phyloP scores from a whole-genome alignment of 2,113 vertebrate genomes.

The Actenoides hombroni region DNA sequence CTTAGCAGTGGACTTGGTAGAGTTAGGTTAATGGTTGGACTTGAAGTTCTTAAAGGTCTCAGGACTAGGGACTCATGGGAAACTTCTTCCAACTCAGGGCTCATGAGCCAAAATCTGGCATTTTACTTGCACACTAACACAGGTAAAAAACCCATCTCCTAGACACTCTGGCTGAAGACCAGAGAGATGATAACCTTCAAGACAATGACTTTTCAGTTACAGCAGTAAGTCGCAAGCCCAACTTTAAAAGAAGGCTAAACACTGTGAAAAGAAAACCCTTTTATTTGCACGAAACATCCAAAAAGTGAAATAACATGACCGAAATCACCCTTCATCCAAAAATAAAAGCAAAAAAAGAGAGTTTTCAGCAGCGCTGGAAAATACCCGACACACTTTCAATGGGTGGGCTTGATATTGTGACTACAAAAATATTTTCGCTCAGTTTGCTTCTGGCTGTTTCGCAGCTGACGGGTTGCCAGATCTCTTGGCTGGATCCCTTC shows the following conservation, averaged over 20 bases:
- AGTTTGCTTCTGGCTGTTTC: constrained; percentile 17
- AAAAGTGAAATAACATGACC: background rate
- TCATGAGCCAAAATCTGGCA: background rate
- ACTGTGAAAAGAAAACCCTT: background rate
- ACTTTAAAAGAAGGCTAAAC: background rate
- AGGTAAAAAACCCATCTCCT: background rate
- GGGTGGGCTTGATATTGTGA: constrained; percentile 40
- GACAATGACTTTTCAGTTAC: background rate
- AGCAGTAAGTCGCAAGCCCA: background rate
- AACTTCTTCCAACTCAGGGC: accelerated
- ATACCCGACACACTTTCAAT: background rate
- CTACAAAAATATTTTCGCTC: constrained; percentile 36
- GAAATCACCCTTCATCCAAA: background rate
- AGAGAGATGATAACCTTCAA: background rate
- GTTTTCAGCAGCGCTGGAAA: constrained; percentile 45
- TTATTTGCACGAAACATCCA: accelerated
- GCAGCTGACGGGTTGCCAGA: constrained; percentile 16
- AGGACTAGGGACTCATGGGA: background rate
- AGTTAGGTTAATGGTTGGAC: no score
- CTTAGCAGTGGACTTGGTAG: no score
- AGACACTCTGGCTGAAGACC: background rate
- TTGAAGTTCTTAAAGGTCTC: no score
- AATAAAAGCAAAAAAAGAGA: constrained; percentile 10
- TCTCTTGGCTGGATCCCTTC: background rate
- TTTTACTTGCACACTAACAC: background rate